Conservation (phyloP, 2,113 vertebrate genomes). For the Zosterops borbonicus region DNA sequence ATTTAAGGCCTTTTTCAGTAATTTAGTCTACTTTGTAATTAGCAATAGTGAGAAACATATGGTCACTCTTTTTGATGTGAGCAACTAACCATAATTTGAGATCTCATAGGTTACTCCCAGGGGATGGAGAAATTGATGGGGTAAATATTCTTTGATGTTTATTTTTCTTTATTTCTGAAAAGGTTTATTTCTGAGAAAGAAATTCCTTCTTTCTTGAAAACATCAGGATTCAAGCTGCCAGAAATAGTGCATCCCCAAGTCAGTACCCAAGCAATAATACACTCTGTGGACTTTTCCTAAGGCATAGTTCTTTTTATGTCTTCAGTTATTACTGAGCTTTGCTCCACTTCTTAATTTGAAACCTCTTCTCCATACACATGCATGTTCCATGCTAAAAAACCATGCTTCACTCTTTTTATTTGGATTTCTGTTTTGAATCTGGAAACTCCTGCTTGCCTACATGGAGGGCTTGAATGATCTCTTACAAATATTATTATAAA, state of each 20-base stretch:
- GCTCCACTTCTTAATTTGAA: not conserved
- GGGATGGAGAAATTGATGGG: not conserved
- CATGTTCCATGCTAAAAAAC: not conserved
- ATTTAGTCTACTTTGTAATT: conserved; percentile 50
- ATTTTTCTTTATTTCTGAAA: conserved; percentile 6
- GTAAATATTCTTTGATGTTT: not conserved
- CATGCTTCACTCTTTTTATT: not conserved
- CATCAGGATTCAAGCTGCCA: not conserved
- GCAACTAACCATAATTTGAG: not conserved
- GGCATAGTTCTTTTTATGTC: not conserved
- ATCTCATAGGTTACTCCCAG: not conserved
- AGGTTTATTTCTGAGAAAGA: not conserved
- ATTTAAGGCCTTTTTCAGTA: conserved; percentile 26
- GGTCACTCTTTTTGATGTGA: not conserved
- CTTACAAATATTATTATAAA: not conserved
- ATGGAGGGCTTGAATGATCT: not conserved
- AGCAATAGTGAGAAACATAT: conserved; percentile 23
- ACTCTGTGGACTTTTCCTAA: not conserved
- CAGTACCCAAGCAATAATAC: not conserved
- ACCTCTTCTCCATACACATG: not conserved
- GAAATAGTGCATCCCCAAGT: not conserved
- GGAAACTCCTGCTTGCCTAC: not conserved
- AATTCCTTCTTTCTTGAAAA: not conserved
- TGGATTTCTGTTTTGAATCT: not conserved
- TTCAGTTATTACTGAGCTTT: not conserved